Evolutionary conservation across 2,797 vertebrate species (phyloP).

Genomic region (Gambusia yucatana): DNA sequence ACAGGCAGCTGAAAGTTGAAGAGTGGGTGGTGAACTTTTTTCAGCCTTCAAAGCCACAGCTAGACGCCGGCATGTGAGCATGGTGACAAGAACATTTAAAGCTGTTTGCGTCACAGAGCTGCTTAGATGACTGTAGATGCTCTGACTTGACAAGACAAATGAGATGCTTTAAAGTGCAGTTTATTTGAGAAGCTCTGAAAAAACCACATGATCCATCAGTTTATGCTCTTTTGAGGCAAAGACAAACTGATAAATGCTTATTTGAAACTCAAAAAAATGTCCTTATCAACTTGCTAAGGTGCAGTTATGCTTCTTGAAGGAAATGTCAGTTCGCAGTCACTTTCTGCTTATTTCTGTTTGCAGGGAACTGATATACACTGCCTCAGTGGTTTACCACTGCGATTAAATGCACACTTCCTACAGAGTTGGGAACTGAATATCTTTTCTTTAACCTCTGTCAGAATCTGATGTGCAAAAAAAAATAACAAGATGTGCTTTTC

Average conservation of each 20-base stretch:
- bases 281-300: not conserved
- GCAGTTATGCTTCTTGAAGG: not conserved
- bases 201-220: not conserved
- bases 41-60: not conserved
- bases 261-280: conserved; percentile 1
- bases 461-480: conserved; percentile 6
- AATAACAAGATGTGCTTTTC: conserved; percentile 15
- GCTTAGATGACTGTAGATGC: conserved; percentile 1
- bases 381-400: conserved; percentile 24
- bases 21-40: not conserved
- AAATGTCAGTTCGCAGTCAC: conserved; percentile 5
- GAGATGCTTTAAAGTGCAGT: not conserved
- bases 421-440: conserved; percentile 13
- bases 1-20: not conserved
- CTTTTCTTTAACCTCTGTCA: conserved; percentile 11
- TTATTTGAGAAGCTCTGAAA: not conserved
- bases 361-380: not conserved
- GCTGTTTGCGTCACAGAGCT: not conserved
- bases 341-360: conserved; percentile 20
- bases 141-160: not conserved
- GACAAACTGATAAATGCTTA: not conserved
- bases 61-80: not conserved
- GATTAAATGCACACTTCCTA: conserved; percentile 38
- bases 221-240: not conserved
- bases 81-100: conserved; percentile 1